Percentiles rank a stretch among this genome's conserved stretches.
Evolutionary conservation across 2,797 vertebrate species (phyloP).

Genomic region (Salmo trutta): DNA sequence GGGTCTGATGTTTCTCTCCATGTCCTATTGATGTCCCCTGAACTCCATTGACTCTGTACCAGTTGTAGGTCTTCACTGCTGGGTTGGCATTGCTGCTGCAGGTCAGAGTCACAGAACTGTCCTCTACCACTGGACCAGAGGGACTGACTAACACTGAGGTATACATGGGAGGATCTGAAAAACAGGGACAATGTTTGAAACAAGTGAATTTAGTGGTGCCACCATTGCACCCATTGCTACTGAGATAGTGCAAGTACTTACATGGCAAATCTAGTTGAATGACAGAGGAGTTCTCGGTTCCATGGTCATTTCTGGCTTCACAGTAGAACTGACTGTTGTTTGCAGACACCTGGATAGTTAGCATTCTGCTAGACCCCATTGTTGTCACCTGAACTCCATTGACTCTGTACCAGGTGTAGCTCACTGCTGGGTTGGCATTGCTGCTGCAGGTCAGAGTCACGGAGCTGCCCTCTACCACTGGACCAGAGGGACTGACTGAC

Average conservation of each 20-base stretch:
- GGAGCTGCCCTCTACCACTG: slow-evolving; percentile 52
- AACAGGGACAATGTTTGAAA: not conserved
- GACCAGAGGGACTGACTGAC: slow-evolving; percentile 26
- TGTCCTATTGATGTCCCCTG: slow-evolving; percentile 11
- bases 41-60: slow-evolving; percentile 50
- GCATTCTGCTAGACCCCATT: not conserved
- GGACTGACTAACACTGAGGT: slow-evolving; percentile 43
- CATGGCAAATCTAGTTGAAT: not conserved
- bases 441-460: slow-evolving; percentile 58
- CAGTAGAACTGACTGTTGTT: slow-evolving; percentile 13
- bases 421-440: slow-evolving; percentile 57
- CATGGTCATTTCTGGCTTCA: slow-evolving; percentile 19
- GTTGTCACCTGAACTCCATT: slow-evolving; percentile 12
- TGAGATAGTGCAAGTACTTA: slow-evolving; percentile 3
- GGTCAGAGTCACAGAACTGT: slow-evolving; percentile 50
- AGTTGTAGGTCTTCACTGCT: slow-evolving; percentile 50
- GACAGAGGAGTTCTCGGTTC: slow-evolving; percentile 10
- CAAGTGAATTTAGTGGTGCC: not conserved
- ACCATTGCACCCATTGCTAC: not conserved
- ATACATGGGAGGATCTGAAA: slow-evolving; percentile 62
- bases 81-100: slow-evolving; percentile 62
- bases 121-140: slow-evolving; percentile 49
- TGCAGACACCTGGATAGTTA: not conserved
- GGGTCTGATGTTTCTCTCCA: slow-evolving; percentile 9
- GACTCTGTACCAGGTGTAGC: slow-evolving; percentile 65